Conservation (phyloP, 92 coral and sea anemone genomes). For the Porites cylindrica region DNA sequence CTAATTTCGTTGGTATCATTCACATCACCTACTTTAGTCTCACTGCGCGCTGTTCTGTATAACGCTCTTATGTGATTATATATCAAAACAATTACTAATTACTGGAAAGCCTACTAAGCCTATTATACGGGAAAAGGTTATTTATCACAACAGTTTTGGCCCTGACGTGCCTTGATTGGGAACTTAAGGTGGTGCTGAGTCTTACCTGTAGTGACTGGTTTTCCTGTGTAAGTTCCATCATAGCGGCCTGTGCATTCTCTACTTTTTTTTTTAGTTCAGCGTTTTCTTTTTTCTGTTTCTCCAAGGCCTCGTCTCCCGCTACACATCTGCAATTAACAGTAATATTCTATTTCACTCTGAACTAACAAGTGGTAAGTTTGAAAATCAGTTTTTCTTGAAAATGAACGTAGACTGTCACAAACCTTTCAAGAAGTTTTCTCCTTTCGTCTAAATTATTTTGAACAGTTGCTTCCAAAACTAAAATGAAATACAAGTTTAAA, state of each 20-base stretch:
- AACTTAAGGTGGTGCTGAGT: too few species aligned
- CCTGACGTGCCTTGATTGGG: neutral
- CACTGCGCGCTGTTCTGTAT: too few species aligned
- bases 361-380: neutral
- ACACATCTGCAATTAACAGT: constrained; percentile 71
- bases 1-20: too few species aligned
- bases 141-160: neutral
- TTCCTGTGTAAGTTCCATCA: constrained; percentile 97
- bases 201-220: constrained; percentile 95
- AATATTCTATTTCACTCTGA: neutral
- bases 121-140: too few species aligned
- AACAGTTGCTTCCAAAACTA: constrained; percentile 96
- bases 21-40: too few species aligned
- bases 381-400: too few species aligned
- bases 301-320: constrained; percentile 81
- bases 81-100: too few species aligned
- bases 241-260: constrained; percentile 92
- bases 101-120: too few species aligned
- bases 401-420: neutral
- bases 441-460: constrained; percentile 95
- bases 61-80: too few species aligned
- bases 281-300: constrained; percentile 81
- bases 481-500: neutral
- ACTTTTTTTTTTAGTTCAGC: constrained; percentile 66
- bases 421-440: constrained; percentile 95